Percentiles rank a stretch among this genome's conserved stretches.
These are phyloP conservation scores for Herpailurus yagouaroundi DNA, from an alignment of 2,113 vertebrate species.

Conservation along the genomic window DNA sequence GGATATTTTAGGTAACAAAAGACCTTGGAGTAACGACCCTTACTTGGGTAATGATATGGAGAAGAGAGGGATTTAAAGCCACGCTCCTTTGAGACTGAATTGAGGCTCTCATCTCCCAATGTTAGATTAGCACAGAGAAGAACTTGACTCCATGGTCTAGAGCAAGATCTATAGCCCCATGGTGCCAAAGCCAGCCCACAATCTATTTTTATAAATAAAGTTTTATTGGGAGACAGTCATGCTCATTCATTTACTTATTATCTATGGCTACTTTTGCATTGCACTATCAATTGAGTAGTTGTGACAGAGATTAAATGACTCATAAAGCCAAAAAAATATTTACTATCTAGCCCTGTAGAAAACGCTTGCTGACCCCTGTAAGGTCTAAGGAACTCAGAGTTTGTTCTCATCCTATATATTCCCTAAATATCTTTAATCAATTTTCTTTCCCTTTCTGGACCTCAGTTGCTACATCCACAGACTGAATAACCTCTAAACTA, in stretches of 20 bases:
- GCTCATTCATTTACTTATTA: background rate
- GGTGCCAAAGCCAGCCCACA: background rate
- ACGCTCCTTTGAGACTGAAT: background rate
- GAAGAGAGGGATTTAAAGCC: background rate
- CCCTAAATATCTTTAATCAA: background rate
- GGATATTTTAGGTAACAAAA: background rate
- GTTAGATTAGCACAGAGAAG: background rate
- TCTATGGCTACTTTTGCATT: background rate
- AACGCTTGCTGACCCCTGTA: background rate
- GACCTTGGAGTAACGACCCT: background rate
- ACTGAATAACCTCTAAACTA: constrained; percentile 9
- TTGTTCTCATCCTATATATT: background rate
- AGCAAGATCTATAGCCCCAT: background rate
- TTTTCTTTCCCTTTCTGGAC: background rate
- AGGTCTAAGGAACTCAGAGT: background rate
- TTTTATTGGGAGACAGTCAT: background rate
- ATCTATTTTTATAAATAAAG: background rate
- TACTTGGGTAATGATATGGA: background rate
- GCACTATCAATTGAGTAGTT: background rate
- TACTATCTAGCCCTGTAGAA: background rate
- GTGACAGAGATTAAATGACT: background rate
- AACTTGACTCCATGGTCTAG: background rate
- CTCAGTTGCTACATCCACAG: background rate
- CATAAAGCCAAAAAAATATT: background rate
- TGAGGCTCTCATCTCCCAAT: background rate